Base-by-base conservation (phyloP, 2,888 invertebrate species). In the Opisthograptis luteolata region DNA sequence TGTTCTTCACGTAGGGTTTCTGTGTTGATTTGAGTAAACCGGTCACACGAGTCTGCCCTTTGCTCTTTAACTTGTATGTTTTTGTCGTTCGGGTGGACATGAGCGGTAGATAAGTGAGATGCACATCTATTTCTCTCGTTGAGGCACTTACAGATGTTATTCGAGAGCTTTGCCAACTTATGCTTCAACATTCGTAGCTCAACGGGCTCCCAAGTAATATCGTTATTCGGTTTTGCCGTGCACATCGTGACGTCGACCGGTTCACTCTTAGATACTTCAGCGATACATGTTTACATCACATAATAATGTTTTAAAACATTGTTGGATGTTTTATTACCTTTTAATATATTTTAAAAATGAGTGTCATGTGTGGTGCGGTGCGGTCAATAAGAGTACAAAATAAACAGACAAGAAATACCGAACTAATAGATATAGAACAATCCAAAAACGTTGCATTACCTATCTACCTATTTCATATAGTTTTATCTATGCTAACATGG, bases 131-230 rank as follows among this genome's bases (percentile, higher is more conserved):
- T 6, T 35, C 76, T 75, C 7, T 61, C 35, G 4, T 42, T 56
- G 8, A 41, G 22, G 48, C 84, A 84, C 34, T 73, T 72, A 62
- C 87, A 87, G 1, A 15, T 20, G 12, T 10, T 42, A 20, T 25
- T 10, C 10, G 65, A 51, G 0, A 81, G 51, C 2, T 69, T 66
- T 0, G 81, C 81, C 14, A 87, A 58, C 53, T 79, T 71, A 10
- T 64, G 55, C 54, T 87, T 87, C 13, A 87, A 53, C 4, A 60
- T 44, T 2, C 62, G 68, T 1, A 87, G 68, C 62, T 81, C 80
- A n/a, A 61, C 9, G 4, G 84, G 81, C 35, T 86, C 81, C 51
- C 55, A 58, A 13, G 7, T 1, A 4, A 32, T 2, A 22, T 37
- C 36, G 6, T n/a, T 12, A 8, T 12, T 22, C 8, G 13, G 22